Percentiles rank a stretch among this genome's conserved stretches.
Conservation (phyloP, 2,113 vertebrate species). For the Syngnathoides biaculeatus region DNA sequence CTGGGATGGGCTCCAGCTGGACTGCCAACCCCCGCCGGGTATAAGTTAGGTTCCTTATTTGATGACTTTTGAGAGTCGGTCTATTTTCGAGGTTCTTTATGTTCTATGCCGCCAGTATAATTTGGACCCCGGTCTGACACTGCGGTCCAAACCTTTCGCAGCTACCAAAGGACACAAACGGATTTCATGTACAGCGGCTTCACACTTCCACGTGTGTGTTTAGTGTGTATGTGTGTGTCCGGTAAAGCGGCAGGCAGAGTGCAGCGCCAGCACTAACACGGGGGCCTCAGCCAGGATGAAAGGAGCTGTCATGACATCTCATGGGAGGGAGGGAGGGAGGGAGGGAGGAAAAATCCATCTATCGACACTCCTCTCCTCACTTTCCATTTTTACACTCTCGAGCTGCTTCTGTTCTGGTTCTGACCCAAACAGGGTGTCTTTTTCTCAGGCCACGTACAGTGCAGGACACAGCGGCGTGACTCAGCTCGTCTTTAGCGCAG, state of each 20-base stretch:
- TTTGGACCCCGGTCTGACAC: constrained; percentile 38
- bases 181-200: constrained; percentile 66
- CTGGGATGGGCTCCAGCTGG: too few relatives aligned
- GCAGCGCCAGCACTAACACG: constrained; percentile 71
- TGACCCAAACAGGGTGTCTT: constrained; percentile 29
- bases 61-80: too few relatives aligned
- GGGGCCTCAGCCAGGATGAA: constrained; percentile 70
- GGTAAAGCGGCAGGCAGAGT: constrained; percentile 62
- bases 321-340: constrained; percentile 43
- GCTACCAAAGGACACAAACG: constrained; percentile 72
- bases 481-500: background rate
- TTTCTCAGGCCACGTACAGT: constrained; percentile 33
- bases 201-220: constrained; percentile 41
- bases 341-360: constrained; percentile 71
- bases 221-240: constrained; percentile 29
- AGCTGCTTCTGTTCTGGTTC: constrained; percentile 36
- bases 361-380: constrained; percentile 48
- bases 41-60: too few relatives aligned
- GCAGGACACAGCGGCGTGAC: background rate
- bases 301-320: constrained; percentile 73
- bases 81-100: too few relatives aligned
- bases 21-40: too few relatives aligned
- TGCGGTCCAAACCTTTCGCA: constrained; percentile 62
- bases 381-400: constrained; percentile 56
- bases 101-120: constrained; percentile 2